phyloP scores from a whole-genome alignment of 2,888 invertebrate genomes.

The Ernsta delagoae region DNA sequence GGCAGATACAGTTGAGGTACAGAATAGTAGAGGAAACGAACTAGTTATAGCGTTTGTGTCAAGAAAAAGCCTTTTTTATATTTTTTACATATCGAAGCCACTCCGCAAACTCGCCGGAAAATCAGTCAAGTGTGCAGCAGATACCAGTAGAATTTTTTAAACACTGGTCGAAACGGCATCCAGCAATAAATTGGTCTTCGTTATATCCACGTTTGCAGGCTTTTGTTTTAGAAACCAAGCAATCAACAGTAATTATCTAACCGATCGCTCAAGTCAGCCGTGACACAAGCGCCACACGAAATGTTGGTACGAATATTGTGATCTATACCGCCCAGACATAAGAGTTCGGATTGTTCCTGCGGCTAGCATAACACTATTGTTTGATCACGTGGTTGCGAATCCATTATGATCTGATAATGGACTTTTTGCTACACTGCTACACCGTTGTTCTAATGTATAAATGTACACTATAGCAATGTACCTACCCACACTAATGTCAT shows the following conservation, averaged over 20 bases:
- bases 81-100: background rate
- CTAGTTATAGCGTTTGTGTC: no score
- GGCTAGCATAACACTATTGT: conserved; percentile 76
- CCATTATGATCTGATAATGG: conserved; percentile 74
- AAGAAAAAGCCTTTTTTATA: background rate
- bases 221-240: conserved; percentile 29
- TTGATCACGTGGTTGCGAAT: conserved; percentile 71
- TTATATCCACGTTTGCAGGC: conserved; percentile 22
- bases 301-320: conserved; percentile 43
- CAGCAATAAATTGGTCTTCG: conserved; percentile 16
- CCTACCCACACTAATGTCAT: conserved; percentile 8
- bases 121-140: conserved; percentile 8
- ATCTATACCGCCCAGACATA: conserved; percentile 56
- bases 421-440: conserved; percentile 53
- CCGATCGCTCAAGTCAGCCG: conserved; percentile 31
- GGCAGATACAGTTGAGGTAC: background rate
- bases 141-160: conserved; percentile 4
- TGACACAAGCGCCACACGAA: conserved; percentile 29
- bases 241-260: conserved; percentile 30
- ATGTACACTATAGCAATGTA: conserved; percentile 9
- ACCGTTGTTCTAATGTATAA: conserved; percentile 53
- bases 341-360: conserved; percentile 65
- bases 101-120: background rate
- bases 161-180: conserved; percentile 10
- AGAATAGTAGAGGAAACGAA: background rate